Conservation (phyloP, 2,113 vertebrate species). For the Petrocephalus microphthalmus region DNA sequence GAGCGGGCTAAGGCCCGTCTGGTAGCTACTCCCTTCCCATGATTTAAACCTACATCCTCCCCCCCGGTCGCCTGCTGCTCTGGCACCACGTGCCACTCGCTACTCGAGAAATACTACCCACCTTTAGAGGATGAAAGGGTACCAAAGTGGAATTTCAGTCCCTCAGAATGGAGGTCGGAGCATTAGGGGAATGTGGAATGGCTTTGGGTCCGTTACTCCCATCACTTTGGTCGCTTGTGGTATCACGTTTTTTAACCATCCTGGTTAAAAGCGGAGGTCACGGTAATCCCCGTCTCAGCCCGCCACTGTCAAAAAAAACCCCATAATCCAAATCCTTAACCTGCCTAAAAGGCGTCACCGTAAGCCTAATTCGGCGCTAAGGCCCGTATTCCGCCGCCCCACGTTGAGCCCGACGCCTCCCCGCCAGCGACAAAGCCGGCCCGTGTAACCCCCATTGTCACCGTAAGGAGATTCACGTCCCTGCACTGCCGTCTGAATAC, state of each 20-base stretch:
- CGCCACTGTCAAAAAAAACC: constrained; percentile 28
- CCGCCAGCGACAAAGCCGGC: constrained; percentile 22
- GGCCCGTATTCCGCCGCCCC: constrained; percentile 9
- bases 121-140: neutral
- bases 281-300: constrained; percentile 33
- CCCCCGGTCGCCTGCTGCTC: neutral
- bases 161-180: neutral
- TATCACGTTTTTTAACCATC: no score
- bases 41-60: neutral
- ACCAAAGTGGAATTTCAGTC: neutral
- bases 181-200: neutral
- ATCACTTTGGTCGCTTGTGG: no score
- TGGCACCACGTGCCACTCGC: neutral
- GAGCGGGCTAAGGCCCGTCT: neutral
- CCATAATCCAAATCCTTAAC: constrained; percentile 36
- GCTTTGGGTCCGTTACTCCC: no score
- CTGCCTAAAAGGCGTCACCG: constrained; percentile 22
- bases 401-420: constrained; percentile 16
- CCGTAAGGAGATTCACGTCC: constrained; percentile 31
- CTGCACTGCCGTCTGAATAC: constrained; percentile 23
- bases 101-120: neutral
- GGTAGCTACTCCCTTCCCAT: neutral
- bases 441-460: constrained; percentile 17
- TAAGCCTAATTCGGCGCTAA: constrained; percentile 27
- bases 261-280: constrained; percentile 35